Evolutionary conservation across 2,888 invertebrate species (phyloP), one percentile per base, ranked within the genome.

Genomic region (Athalia circularis): DNA sequence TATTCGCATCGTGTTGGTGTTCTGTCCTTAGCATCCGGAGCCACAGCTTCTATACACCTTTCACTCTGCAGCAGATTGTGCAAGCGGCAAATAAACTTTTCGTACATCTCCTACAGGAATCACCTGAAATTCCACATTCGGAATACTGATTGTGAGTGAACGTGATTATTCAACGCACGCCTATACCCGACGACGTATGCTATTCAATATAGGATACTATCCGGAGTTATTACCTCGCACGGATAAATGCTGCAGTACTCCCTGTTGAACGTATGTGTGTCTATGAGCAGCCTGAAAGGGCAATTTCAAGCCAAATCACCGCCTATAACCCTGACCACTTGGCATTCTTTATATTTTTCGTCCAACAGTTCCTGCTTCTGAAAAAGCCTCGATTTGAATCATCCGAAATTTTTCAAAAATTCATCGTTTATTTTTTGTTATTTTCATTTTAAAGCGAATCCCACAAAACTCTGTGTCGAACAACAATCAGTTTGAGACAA

Each of bases 211-310:
- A 29, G 29, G 54, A 4, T 76, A 84, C 82, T 81, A 79, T 77
- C 78, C 79, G 79, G 81, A 82, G 77, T 84, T 82, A 84, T 84
- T 83, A 84, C 81, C 80, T 80, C 82, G 78, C 80, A 61, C 72
- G 77, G 79, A 78, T 65, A 80, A 82, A 81, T 77, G 79, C 77
- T 62, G 57, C 45, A 47, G 29, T 15, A 57, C 47, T 15, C 13
- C 47, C 9, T 45, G 59, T 47, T n/a, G 13, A 47, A 11, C 47
- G 0, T n/a, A 47, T 29, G 48, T 7, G 52, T 29, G 29, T 59
- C 4, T n/a, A 15, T 47, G 45, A 13, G 47, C n/a, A 54, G 7
- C 54, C 9, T 11, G 9, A 54, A 54, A n/a, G 54, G n/a, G 29
- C 2, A 29, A 29, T 29, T 29, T 29, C 29, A 29, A 29, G 29